Percentiles rank a stretch among this genome's conserved stretches.
These are phyloP conservation scores for Carduelis carduelis DNA, from an alignment of 2,797 vertebrate genomes.

Conservation along the genomic window DNA sequence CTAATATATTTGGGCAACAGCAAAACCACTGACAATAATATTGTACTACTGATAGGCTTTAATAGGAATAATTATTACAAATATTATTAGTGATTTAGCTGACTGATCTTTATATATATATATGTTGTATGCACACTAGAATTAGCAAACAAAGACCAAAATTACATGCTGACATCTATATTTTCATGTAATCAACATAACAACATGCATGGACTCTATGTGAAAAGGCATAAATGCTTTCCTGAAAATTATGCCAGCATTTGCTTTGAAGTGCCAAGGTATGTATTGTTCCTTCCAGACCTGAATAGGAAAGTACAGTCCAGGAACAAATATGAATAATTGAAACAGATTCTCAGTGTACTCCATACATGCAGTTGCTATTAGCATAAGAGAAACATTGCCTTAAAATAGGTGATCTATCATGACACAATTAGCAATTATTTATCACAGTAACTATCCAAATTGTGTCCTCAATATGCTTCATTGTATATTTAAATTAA, in stretches of 20 bases:
- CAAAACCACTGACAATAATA: neutral
- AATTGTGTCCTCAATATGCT: neutral
- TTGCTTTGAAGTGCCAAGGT: neutral
- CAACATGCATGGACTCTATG: neutral
- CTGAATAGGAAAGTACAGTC: neutral
- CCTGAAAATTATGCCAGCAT: neutral
- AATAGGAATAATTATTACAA: neutral
- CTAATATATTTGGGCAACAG: neutral
- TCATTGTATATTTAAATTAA: conserved; percentile 52
- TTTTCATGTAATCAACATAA: neutral
- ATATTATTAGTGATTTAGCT: neutral
- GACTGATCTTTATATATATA: neutral
- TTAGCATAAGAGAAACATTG: neutral
- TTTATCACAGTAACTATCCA: conserved; percentile 29
- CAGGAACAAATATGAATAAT: conserved; percentile 30
- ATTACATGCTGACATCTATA: neutral
- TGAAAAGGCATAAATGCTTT: neutral
- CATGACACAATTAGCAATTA: conserved; percentile 4
- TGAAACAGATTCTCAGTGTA: neutral
- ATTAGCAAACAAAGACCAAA: neutral
- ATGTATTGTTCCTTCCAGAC: neutral
- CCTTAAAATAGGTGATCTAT: neutral
- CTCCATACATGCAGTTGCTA: neutral
- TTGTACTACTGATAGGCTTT: neutral
- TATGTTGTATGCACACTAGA: neutral